Evolutionary conservation across 2,888 invertebrate genomes (phyloP).

Genomic region (Heliothis peltigera): DNA sequence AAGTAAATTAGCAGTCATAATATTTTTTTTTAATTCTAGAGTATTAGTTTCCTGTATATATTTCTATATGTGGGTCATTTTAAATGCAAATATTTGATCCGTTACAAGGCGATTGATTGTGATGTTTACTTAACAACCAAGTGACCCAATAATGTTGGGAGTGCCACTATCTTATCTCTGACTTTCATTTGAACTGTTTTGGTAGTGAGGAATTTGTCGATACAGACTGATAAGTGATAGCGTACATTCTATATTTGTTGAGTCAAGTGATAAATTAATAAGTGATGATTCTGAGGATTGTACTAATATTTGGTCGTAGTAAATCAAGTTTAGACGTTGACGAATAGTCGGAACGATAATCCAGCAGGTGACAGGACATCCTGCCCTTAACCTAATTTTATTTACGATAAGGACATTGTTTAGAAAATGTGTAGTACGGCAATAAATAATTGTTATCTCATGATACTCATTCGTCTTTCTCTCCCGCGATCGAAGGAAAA

Average conservation of each 20-base stretch:
- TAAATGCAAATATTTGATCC: neutral
- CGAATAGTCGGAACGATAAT: too few relatives aligned
- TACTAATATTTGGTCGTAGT: neutral
- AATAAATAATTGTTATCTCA: too few relatives aligned
- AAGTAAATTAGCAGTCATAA: too few relatives aligned
- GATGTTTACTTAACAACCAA: constrained; percentile 14
- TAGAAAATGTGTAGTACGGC: too few relatives aligned
- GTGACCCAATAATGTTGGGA: constrained; percentile 44
- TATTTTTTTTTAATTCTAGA: too few relatives aligned
- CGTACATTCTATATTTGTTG: constrained; percentile 10
- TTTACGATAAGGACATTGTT: too few relatives aligned
- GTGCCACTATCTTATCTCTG: constrained; percentile 51
- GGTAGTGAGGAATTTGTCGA: constrained; percentile 29
- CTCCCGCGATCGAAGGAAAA: too few relatives aligned
- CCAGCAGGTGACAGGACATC: neutral
- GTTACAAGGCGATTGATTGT: neutral
- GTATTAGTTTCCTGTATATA: too few relatives aligned
- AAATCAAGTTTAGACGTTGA: neutral
- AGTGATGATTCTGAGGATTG: constrained; percentile 14
- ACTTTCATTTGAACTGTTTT: constrained; percentile 40
- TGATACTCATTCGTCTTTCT: too few relatives aligned
- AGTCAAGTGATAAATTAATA: constrained; percentile 3
- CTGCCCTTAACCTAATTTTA: too few relatives aligned
- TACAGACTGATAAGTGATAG: constrained; percentile 39
- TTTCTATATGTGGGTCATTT: constrained; percentile 2